A percentile compares a stretch with the other conserved stretches of the same genome.
These are phyloP conservation scores for Orthosia gracilis DNA, from an alignment of 2,888 invertebrate species.

Conservation along the genomic window DNA sequence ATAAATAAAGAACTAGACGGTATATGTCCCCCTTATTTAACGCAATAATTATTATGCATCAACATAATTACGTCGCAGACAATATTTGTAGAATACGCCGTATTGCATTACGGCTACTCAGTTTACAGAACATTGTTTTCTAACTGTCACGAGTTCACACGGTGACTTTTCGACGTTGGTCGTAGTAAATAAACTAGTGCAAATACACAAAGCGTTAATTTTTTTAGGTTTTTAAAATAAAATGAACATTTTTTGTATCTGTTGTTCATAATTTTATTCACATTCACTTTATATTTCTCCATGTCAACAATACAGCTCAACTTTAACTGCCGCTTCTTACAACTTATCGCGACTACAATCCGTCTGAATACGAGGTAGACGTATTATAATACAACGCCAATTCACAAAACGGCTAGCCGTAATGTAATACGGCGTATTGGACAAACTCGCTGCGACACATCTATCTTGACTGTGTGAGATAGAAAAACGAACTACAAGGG, in stretches of 20 bases:
- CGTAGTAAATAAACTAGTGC: not conserved
- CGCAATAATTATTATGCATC: constrained; percentile 45
- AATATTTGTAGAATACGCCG: not conserved
- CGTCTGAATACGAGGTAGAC: not conserved
- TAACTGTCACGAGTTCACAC: not conserved
- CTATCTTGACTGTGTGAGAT: constrained; percentile 39
- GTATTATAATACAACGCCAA: not conserved
- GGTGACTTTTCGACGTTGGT: too few species aligned
- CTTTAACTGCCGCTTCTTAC: not conserved
- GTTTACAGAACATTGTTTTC: not conserved
- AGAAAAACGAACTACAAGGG: constrained; percentile 63
- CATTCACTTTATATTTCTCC: not conserved
- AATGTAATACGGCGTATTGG: not conserved
- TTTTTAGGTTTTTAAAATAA: not conserved
- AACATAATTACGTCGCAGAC: not conserved
- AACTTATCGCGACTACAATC: not conserved
- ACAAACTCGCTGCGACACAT: not conserved
- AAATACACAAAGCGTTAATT: not conserved
- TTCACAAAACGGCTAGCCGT: not conserved
- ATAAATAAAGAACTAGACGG: constrained; percentile 32
- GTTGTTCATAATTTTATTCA: not conserved
- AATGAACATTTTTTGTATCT: not conserved
- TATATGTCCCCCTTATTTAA: constrained; percentile 30
- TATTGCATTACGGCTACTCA: not conserved
- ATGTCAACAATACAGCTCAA: not conserved